phyloP scores from a whole-genome alignment of 2,797 vertebrate species.

The Liasis olivaceus region DNA sequence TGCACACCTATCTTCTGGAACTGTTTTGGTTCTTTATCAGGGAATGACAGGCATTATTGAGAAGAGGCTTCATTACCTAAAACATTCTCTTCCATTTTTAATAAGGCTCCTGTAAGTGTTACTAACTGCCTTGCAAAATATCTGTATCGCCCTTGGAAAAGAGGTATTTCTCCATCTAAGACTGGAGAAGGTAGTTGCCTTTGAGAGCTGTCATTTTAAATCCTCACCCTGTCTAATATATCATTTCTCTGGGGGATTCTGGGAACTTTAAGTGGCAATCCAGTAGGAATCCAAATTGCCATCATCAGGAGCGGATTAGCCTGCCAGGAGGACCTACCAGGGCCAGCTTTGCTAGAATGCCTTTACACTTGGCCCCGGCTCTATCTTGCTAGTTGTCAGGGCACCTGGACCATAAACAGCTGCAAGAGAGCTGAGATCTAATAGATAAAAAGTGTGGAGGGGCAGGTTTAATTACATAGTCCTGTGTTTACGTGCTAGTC shows the following conservation, averaged over 20 bases:
- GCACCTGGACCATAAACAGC: background rate
- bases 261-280: background rate
- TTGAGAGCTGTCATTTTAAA: background rate
- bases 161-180: background rate
- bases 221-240: background rate
- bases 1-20: background rate
- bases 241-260: background rate
- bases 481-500: background rate
- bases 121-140: background rate
- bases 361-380: background rate
- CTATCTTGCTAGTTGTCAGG: background rate
- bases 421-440: background rate
- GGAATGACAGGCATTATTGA: background rate
- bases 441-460: background rate
- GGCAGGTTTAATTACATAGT: constrained; percentile 15
- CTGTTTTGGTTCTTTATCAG: background rate
- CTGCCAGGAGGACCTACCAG: background rate
- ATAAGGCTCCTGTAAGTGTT: too few relatives aligned
- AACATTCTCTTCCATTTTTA: background rate
- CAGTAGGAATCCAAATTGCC: background rate
- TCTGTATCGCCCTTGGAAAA: too few relatives aligned
- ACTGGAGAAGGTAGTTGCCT: background rate
- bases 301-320: background rate
- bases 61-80: background rate
- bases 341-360: background rate